Base-by-base conservation (phyloP, 1,140 invertebrate species). In the Drosophila biarmipes region DNA sequence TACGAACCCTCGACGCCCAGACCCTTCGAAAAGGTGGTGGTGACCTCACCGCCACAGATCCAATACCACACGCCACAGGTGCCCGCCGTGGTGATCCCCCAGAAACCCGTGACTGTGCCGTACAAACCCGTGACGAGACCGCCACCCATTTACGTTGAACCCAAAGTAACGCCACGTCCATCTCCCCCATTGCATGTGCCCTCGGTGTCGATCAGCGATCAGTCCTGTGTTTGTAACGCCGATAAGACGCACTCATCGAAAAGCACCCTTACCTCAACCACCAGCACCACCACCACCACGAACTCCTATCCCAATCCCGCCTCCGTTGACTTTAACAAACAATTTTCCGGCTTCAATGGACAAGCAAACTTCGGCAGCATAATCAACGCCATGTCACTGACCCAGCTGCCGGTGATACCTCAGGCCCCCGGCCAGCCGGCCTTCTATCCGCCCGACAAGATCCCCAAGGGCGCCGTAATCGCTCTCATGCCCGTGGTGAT, bases 401-500 rank as follows among this genome's bases (percentile, higher is more conserved):
- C 84, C 43, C 90, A 91, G 79, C 51, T 92, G 53, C 91, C 91
- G 34, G 91, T 90, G 21, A 81, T 91, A 66, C 91, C 91, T 1
- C 82, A 90, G 40, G 82, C 74, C 38, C 79, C 91, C 15, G 91
- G 91, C 34, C 77, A 89, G 54, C 86, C 89, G 19, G 86, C 82
- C 45, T 90, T 87, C 73, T 92, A 90, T 71, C 89, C 92, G 46
- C 91, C 91, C 35, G 91, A 92, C 34, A 92, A 92, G 78, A 71
- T 92, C 4, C 93, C 93, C 0, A 92, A 93, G 31, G 92, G 92
- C 45, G 93, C 92, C n/a, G 73, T 93, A 14, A 91, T 94, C 38
- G 94, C 93, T 34, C 94, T 94, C 58, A 93, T 94, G 69, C 94
- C 94, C 5, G 93, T 94, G 21, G 92, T 94, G 14, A 94, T 94